Evolutionary conservation across 2,113 vertebrate species (phyloP), one percentile per base, ranked within the genome.

Genomic region (Proterorhinus semilunaris): DNA sequence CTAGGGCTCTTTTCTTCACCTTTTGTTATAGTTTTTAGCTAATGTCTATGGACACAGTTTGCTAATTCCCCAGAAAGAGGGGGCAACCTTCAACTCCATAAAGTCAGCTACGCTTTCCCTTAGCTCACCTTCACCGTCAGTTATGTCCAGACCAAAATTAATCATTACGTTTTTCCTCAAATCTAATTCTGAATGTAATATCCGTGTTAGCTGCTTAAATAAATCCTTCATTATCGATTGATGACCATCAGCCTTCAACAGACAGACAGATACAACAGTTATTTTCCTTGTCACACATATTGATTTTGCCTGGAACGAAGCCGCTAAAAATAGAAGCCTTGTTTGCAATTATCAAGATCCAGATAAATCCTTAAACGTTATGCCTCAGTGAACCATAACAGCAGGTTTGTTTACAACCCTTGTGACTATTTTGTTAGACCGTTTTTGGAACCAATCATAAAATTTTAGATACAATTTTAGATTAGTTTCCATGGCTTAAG

Each of bases 201-300:
- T 72, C 61, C 59, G 6, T 13, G 9, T 64, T 27, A 48, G 50
- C 62, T 54, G 42, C 8, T 71, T 36, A 36, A 53, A 78, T 83
- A 71, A 75, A 50, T 74, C 61, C 0, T 49, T 65, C 45, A 49
- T 52, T 68, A 51, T 36, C 45, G 74, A 75, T 72, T 75, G 62
- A 64, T 11, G 13, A 43, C 12, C 55, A 69, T 45, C 51, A 74
- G 72, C 27, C 69, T 8, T 63, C 58, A 45, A 13, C 15, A 3
- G 9, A 15, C 42, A 9, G 58, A 62, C 58, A 55, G 48, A 62
- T 44, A 6, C n/a, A 11, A 7, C 59, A 43, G 52, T 46, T 17
- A 48, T 63, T 63, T 63, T 48, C 10, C 16, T 0, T 17, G 45
- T 63, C 46, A 21, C 44, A 17, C 13, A 10, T 62, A 62, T 62